Evolutionary conservation across 2,888 invertebrate species (phyloP).

Genomic region (Ophraella communa): DNA sequence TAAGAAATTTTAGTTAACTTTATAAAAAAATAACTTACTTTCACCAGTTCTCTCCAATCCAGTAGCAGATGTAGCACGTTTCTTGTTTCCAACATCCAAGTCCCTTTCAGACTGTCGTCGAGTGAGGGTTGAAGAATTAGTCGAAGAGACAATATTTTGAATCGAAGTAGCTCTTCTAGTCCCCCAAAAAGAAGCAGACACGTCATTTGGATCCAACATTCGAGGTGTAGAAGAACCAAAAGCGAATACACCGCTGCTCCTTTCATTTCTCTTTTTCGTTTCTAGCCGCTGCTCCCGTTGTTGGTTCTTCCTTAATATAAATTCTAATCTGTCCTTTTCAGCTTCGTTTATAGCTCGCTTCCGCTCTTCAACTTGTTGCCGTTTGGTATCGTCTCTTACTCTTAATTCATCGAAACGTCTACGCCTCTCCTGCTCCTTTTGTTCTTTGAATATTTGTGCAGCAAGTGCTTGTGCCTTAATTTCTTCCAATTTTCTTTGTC

Average conservation of each 20-base stretch:
- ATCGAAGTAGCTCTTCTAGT: conserved; percentile 89
- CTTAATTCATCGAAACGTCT: conserved; percentile 83
- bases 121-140: conserved; percentile 69
- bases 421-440: conserved; percentile 84
- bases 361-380: conserved; percentile 81
- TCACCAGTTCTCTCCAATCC: conserved; percentile 72
- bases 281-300: conserved; percentile 65
- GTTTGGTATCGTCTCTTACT: conserved; percentile 75
- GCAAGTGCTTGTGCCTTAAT: conserved; percentile 87
- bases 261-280: conserved; percentile 78
- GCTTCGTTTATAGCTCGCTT: conserved; percentile 90
- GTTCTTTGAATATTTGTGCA: conserved; percentile 88
- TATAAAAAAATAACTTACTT: conserved; percentile 58
- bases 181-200: conserved; percentile 83
- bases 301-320: conserved; percentile 82
- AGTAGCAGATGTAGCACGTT: conserved; percentile 76
- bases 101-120: conserved; percentile 87
- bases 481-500: conserved; percentile 87
- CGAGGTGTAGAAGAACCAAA: conserved; percentile 92
- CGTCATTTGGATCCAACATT: conserved; percentile 82
- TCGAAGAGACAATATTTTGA: conserved; percentile 81
- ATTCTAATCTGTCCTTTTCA: conserved; percentile 84
- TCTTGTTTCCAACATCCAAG: conserved; percentile 75
- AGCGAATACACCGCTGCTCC: conserved; percentile 79
- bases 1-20: not conserved